These are phyloP conservation scores for Platichthys stellatus DNA, from an alignment of 2,113 vertebrate genomes.

Conservation along the genomic window DNA sequence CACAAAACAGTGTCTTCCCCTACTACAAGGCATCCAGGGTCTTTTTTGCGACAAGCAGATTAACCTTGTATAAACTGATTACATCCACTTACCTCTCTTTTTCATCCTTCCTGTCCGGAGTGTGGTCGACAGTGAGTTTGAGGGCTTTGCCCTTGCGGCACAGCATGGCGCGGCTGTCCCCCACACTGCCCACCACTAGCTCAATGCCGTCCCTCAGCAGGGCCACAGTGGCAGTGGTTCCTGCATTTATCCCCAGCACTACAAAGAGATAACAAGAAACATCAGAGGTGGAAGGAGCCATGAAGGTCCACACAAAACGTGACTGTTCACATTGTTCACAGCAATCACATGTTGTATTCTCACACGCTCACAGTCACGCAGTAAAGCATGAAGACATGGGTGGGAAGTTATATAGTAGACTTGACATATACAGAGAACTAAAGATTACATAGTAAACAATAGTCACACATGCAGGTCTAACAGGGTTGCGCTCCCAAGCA, in stretches of 20 bases:
- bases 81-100: conserved; percentile 88
- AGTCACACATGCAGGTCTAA: conserved; percentile 71
- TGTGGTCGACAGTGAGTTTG: conserved; percentile 96
- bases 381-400: conserved; percentile 53
- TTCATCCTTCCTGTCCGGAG: conserved; percentile 96
- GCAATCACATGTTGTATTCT: no score
- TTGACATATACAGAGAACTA: conserved; percentile 35
- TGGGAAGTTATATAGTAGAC: conserved; percentile 30
- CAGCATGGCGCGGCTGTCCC: conserved; percentile 95
- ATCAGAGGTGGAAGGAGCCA: conserved; percentile 70
- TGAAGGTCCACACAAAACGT: conserved; percentile 22
- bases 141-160: conserved; percentile 94
- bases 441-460: conserved; percentile 44
- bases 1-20: no score
- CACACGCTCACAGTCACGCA: conserved; percentile 39
- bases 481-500: conserved; percentile 34
- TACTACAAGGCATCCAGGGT: no score
- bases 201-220: conserved; percentile 95
- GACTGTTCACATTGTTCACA: conserved; percentile 23
- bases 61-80: not conserved
- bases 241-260: conserved; percentile 86
- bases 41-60: not conserved
- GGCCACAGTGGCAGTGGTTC: conserved; percentile 96
- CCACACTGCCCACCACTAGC: conserved; percentile 95
- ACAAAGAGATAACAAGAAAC: conserved; percentile 68